These are phyloP conservation scores for Rhagoletis pomonella DNA, from an alignment of 1,140 invertebrate species.

Conservation along the genomic window DNA sequence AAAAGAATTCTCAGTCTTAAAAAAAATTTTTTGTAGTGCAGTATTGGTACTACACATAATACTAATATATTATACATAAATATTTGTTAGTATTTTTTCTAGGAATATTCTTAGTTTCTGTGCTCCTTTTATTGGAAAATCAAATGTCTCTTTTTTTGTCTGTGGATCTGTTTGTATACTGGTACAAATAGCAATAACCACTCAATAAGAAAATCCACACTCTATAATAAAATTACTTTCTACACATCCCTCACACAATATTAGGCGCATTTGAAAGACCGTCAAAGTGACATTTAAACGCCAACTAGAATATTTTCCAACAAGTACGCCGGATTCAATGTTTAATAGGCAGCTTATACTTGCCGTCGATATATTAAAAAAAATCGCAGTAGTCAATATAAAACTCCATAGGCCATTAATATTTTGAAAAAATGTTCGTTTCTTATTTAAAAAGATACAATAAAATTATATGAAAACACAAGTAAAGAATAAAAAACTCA, in stretches of 20 bases:
- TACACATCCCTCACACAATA: too few relatives aligned
- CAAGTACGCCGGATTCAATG: not conserved
- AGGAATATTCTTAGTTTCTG: too few relatives aligned
- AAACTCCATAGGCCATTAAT: constrained; percentile 23
- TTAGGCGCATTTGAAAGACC: not conserved
- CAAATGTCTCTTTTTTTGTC: too few relatives aligned
- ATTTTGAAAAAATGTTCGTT: constrained; percentile 3
- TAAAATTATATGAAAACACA: not conserved
- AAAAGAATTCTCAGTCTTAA: too few relatives aligned
- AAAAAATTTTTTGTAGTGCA: too few relatives aligned
- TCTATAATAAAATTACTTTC: not conserved
- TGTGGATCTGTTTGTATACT: too few relatives aligned
- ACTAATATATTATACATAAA: too few relatives aligned
- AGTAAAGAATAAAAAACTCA: constrained; percentile 9
- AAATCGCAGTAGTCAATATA: constrained; percentile 39
- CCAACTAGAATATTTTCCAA: not conserved
- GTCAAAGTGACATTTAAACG: constrained; percentile 22
- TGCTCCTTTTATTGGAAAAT: too few relatives aligned
- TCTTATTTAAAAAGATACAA: not conserved
- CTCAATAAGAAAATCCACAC: not conserved
- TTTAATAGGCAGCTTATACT: not conserved
- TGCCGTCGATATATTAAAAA: not conserved
- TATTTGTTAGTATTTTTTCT: too few relatives aligned
- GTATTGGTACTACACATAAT: too few relatives aligned
- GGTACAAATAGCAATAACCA: not conserved